Evolutionary conservation across 1,140 invertebrate species (phyloP), one percentile per base, ranked within the genome.

Genomic region (Mizuhopecten yessoensis): DNA sequence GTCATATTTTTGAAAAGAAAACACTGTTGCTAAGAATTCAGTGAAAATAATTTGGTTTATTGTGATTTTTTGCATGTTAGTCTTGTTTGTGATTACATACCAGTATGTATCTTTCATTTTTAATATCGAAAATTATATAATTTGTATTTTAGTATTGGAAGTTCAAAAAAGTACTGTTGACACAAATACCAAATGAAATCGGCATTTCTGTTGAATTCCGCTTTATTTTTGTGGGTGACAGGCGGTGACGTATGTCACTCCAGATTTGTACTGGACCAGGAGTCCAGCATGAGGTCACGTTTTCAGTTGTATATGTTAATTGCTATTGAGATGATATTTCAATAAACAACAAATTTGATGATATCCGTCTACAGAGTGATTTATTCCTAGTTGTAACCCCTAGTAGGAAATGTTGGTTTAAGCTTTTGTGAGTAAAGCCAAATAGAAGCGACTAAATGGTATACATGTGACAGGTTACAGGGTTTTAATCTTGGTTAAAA

Each of bases 281-380:
- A 29, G 57, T 75, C 57, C 42, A 13, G 42, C 9, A 45, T 45
- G 9, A 75, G 57, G 23, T 75, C 57, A n/a, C 7, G 57, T 75
- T 75, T 75, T 75, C 23, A 75, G 57, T 75, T 75, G 57, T 75
- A 75, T n/a, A n/a, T 75, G n/a, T 75, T 75, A 23, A 75, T 75
- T 75, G 57, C 57, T 75, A 75, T 75, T 75, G 57, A 75, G 57
- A 75, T 75, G 57, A 75, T 75, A 75, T 75, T 75, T 75, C 57
- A 75, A 75, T 75, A 75, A 75, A 75, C 57, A 75, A 75, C n/a
- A 75, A n/a, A 75, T 75, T 75, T 75, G n/a, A 75, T 1, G 23
- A 75, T 75, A 29, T 29, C n/a, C 29, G 57, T 75, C n/a, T n/a
- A n/a, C n/a, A n/a, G n/a, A n/a, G n/a, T n/a, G n/a, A n/a, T n/a